phyloP scores from a whole-genome alignment of 2,888 invertebrate species.

The Apoda limacodes region DNA sequence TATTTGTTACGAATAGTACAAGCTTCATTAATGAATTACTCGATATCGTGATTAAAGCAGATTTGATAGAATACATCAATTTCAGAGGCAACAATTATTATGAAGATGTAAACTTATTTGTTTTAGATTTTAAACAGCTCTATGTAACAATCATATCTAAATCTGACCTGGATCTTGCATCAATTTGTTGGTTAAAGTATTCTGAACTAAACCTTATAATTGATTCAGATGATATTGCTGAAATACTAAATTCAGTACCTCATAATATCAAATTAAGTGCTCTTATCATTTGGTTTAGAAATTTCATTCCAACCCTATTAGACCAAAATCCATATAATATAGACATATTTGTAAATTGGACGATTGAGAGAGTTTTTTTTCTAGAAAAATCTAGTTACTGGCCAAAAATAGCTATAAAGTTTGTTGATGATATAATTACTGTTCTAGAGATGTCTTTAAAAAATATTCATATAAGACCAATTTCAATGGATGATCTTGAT shows the following conservation, averaged over 20 bases:
- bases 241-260: conserved; percentile 48
- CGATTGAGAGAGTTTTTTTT: conserved; percentile 51
- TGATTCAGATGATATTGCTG: conserved; percentile 34
- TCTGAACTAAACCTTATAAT: conserved; percentile 36
- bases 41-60: conserved; percentile 49
- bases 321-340: conserved; percentile 55
- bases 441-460: conserved; percentile 47
- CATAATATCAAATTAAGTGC: conserved; percentile 53
- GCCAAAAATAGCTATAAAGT: conserved; percentile 63
- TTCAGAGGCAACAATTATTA: conserved; percentile 46
- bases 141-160: conserved; percentile 47
- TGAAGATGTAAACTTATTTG: conserved; percentile 38
- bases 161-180: conserved; percentile 54
- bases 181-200: conserved; percentile 60
- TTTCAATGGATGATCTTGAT: conserved; percentile 57
- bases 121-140: conserved; percentile 38
- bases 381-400: conserved; percentile 58
- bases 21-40: conserved; percentile 27
- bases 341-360: conserved; percentile 60
- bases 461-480: conserved; percentile 45
- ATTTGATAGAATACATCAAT: conserved; percentile 50
- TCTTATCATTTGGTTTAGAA: conserved; percentile 56
- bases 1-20: conserved; percentile 29
- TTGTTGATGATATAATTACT: conserved; percentile 44
- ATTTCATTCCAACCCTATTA: conserved; percentile 49